These are phyloP conservation scores for Agelas oroides DNA, from an alignment of 37 sponge, comb jelly and placozoan species.

Conservation along the genomic window DNA sequence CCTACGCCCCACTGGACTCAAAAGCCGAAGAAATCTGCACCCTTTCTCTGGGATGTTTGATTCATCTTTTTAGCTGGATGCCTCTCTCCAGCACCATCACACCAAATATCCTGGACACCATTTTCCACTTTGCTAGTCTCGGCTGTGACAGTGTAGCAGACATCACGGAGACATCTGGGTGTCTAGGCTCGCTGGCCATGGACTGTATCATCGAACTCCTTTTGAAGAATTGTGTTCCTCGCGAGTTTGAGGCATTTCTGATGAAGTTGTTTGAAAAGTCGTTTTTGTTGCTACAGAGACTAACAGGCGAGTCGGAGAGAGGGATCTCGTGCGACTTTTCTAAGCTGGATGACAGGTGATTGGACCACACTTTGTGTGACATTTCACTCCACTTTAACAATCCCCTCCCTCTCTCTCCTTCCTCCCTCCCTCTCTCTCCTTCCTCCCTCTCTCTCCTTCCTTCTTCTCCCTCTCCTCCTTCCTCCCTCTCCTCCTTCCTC, in stretches of 20 bases:
- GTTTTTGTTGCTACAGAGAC: slow-evolving; percentile 58
- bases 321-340: slow-evolving; percentile 38
- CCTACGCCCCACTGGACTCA: slow-evolving; percentile 55
- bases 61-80: slow-evolving; percentile 87
- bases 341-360: slow-evolving; percentile 74
- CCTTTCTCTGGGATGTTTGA: slow-evolving; percentile 64
- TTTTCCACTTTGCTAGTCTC: slow-evolving; percentile 78
- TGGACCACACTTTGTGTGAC: not conserved
- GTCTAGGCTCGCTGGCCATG: slow-evolving; percentile 79
- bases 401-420: not conserved
- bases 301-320: slow-evolving; percentile 57
- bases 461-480: not conserved
- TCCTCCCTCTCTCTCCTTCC: not conserved
- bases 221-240: slow-evolving; percentile 72
- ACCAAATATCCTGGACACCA: slow-evolving; percentile 56
- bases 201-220: slow-evolving; percentile 84
- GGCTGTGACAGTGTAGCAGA: slow-evolving; percentile 74
- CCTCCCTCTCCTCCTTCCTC: not conserved
- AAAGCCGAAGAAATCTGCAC: slow-evolving; percentile 57
- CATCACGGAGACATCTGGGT: slow-evolving; percentile 42
- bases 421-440: slow-evolving; percentile 1
- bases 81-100: slow-evolving; percentile 70
- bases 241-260: slow-evolving; percentile 73
- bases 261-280: slow-evolving; percentile 82
- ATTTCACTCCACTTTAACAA: not conserved